Evolutionary conservation across 2,797 vertebrate genomes (phyloP), one percentile per base, ranked within the genome.

Genomic region (Acropternis orthonyx): DNA sequence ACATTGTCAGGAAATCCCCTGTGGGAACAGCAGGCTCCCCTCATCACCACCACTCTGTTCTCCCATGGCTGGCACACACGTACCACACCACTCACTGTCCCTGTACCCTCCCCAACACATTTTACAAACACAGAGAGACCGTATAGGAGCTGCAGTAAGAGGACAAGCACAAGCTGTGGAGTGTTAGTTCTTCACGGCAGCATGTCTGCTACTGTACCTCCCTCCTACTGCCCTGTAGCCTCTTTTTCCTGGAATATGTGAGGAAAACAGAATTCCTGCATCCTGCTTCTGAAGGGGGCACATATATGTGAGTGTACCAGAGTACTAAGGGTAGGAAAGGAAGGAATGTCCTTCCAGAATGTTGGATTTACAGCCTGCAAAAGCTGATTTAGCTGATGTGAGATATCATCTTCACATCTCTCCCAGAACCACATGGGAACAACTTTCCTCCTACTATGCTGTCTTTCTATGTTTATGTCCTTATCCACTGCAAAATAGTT

Each of bases 21-120:
- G 27, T 15, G 82, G 44, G 79, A 68, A 30, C 0, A 5, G 51
- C 87, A 79, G 82, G 20, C 62, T 21, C 7, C 51, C 27, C n/a
- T 91, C 4, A 0, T 34, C 58, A 5, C n/a, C 37, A 4, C 12
- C 2, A 0, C 36, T 27, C 9, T 23, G 17, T 46, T 30, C 69
- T n/a, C 37, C 52, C 10, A 0, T 9, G 32, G n/a, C 72, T 14
- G 27, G 23, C 41, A 13, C 6, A 5, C 18, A 46, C 27, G 30
- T 44, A 17, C 19, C 6, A 5, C 4, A 3, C 48, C 14, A 0
- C 34, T 43, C 34, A 2, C 18, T 39, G n/a, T 32, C 36, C 71
- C 77, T 44, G 28, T 7, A 34, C 59, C 39, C 48, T 56, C 59
- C 30, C 32, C 37, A 23, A 1, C 37, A 4, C 3, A 2, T 62